These are phyloP conservation scores for Sparidentex hasta DNA, from an alignment of 2,797 vertebrate species.

Conservation along the genomic window DNA sequence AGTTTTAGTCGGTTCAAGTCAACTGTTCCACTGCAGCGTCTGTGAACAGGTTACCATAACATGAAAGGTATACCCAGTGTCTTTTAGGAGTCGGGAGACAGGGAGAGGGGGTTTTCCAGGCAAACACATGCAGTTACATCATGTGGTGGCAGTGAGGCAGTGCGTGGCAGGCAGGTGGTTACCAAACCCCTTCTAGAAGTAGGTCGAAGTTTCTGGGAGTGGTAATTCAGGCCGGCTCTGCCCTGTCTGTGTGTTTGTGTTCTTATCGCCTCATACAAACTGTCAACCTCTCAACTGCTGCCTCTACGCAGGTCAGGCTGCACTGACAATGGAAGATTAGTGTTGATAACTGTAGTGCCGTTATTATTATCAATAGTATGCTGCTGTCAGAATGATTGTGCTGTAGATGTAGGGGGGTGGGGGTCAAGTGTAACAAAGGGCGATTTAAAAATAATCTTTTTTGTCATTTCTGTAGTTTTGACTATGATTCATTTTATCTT, in stretches of 20 bases:
- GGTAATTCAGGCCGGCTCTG: background rate
- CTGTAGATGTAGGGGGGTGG: background rate
- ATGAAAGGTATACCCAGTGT: background rate
- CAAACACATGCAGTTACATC: slow-evolving; percentile 70
- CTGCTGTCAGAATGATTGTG: background rate
- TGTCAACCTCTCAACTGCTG: slow-evolving; percentile 24
- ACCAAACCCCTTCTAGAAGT: slow-evolving; percentile 66
- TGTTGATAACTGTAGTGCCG: slow-evolving; percentile 4
- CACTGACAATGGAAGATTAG: slow-evolving; percentile 37
- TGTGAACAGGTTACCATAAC: slow-evolving; percentile 28
- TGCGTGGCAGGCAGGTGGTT: slow-evolving; percentile 52
- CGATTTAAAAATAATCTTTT: no score
- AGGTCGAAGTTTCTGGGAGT: slow-evolving; percentile 55
- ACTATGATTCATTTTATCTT: no score
- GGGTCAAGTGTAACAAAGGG: no score
- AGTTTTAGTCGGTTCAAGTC: background rate
- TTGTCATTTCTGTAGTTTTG: no score
- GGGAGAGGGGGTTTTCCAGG: slow-evolving; percentile 52
- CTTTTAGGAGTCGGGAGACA: slow-evolving; percentile 18
- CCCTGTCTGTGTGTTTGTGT: background rate
- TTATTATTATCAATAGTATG: slow-evolving; percentile 20
- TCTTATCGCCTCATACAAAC: slow-evolving; percentile 37
- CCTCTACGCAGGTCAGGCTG: background rate
- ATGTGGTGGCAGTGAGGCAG: slow-evolving; percentile 55
- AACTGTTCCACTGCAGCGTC: slow-evolving; percentile 30